phyloP scores from a whole-genome alignment of 2,797 vertebrate species.

The Bryconaethiops microstoma region DNA sequence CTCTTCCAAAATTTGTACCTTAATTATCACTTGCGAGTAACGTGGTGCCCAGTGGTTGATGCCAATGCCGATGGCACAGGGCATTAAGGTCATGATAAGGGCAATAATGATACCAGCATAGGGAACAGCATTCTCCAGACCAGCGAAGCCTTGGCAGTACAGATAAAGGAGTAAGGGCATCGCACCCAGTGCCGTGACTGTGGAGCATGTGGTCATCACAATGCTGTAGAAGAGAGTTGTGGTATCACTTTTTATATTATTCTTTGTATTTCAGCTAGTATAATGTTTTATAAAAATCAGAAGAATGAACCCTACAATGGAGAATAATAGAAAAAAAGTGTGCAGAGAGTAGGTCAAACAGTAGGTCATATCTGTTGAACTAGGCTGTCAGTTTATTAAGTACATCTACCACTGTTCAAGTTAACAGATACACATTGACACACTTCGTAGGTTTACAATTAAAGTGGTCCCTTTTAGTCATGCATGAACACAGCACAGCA shows the following conservation, averaged over 20 bases:
- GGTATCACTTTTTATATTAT: not conserved
- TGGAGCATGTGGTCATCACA: conserved; percentile 86
- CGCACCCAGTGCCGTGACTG: conserved; percentile 77
- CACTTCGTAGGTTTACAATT: not conserved
- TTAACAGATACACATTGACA: not conserved
- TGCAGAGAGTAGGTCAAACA: no score
- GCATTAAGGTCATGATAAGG: conserved; percentile 75
- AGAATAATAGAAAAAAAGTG: no score
- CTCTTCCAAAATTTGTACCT: conserved; percentile 70
- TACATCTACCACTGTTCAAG: no score
- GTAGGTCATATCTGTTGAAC: no score
- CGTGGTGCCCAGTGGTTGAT: conserved; percentile 82
- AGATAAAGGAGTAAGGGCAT: conserved; percentile 86
- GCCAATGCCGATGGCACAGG: conserved; percentile 78
- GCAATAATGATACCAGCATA: conserved; percentile 74
- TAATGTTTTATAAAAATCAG: no score
- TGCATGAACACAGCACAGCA: no score
- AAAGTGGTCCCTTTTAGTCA: no score
- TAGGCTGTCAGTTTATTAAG: no score
- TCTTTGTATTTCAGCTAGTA: not conserved
- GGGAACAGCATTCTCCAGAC: conserved; percentile 78
- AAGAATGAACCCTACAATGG: not conserved
- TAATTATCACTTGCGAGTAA: conserved; percentile 70
- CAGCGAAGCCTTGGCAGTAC: conserved; percentile 75
- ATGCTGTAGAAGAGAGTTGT: conserved; percentile 71